phyloP scores from a whole-genome alignment of 1,140 invertebrate genomes.

The Coenobita brevimanus region DNA sequence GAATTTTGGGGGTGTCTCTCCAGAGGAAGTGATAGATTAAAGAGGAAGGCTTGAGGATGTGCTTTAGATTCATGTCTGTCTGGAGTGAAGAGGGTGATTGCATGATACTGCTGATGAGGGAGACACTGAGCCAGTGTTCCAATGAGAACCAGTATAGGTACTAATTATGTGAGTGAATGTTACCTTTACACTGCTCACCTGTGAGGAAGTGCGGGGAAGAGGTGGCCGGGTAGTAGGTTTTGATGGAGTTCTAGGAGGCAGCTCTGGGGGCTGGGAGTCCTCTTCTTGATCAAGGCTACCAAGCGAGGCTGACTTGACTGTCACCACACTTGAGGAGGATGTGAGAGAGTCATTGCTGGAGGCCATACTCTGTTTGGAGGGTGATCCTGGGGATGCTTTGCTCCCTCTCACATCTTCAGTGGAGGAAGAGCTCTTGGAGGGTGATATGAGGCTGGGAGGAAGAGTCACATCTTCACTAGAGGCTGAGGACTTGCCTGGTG shows the following conservation, averaged over 20 bases:
- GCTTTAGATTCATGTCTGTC: no score
- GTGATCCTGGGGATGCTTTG: conserved; percentile 63
- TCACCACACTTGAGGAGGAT: conserved; percentile 71
- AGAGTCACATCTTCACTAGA: conserved; percentile 63
- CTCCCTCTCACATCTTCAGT: conserved; percentile 60
- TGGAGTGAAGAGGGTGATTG: no score
- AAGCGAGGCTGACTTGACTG: conserved; percentile 70
- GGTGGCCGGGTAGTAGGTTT: conserved; percentile 82
- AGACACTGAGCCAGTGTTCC: no score
- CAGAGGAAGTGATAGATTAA: no score
- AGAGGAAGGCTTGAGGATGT: no score
- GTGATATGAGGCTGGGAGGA: conserved; percentile 18
- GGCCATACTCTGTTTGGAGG: conserved; percentile 70
- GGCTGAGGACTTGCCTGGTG: conserved; percentile 57
- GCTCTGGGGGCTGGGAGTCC: conserved; percentile 76
- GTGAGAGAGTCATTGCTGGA: conserved; percentile 71
- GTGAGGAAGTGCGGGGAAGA: conserved; percentile 80
- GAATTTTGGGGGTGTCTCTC: no score
- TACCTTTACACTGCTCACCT: conserved; percentile 76
- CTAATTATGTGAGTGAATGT: no score
- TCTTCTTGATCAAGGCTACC: conserved; percentile 67
- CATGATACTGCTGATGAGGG: no score
- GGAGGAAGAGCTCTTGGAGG: conserved; percentile 61
- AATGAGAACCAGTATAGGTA: no score
- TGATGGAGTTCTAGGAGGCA: conserved; percentile 76